A percentile compares a stretch with the other conserved stretches of the same genome.
Evolutionary conservation across 1,140 invertebrate genomes (phyloP).

Genomic region (Oedothorax gibbosus): DNA sequence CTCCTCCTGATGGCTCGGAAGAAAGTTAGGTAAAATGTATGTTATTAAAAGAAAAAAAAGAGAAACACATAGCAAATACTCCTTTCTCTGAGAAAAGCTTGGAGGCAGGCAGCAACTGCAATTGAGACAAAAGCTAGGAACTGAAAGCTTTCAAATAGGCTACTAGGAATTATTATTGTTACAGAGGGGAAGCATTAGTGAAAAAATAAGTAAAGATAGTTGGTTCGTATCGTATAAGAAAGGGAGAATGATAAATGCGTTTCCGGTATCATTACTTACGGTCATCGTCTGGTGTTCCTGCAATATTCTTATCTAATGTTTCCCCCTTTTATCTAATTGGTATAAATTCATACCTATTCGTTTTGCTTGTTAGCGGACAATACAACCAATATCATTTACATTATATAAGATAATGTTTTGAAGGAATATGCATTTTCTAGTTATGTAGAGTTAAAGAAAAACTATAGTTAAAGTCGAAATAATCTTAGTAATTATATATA

Average conservation of each 20-base stretch:
- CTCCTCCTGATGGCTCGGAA: background rate
- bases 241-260: constrained; percentile 44
- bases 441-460: too few relatives aligned
- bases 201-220: constrained; percentile 22
- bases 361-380: too few relatives aligned
- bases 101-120: background rate
- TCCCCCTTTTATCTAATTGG: constrained; percentile 35
- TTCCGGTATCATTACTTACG: constrained; percentile 49
- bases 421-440: too few relatives aligned
- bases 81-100: background rate
- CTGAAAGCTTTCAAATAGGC: constrained; percentile 19
- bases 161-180: constrained; percentile 46
- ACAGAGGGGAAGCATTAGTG: constrained; percentile 31
- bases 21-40: constrained; percentile 2
- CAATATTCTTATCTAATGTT: constrained; percentile 46
- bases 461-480: too few relatives aligned
- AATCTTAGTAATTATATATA: too few relatives aligned
- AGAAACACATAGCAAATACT: background rate
- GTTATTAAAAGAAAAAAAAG: background rate
- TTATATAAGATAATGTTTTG: too few relatives aligned
- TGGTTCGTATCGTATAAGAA: constrained; percentile 26
- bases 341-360: too few relatives aligned
- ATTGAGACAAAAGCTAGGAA: constrained; percentile 9
- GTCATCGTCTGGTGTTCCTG: constrained; percentile 25
- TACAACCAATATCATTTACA: too few relatives aligned